These are phyloP conservation scores for Astropecten irregularis DNA, from an alignment of 53 echinoderm and acorn worm genomes.

Conservation along the genomic window DNA sequence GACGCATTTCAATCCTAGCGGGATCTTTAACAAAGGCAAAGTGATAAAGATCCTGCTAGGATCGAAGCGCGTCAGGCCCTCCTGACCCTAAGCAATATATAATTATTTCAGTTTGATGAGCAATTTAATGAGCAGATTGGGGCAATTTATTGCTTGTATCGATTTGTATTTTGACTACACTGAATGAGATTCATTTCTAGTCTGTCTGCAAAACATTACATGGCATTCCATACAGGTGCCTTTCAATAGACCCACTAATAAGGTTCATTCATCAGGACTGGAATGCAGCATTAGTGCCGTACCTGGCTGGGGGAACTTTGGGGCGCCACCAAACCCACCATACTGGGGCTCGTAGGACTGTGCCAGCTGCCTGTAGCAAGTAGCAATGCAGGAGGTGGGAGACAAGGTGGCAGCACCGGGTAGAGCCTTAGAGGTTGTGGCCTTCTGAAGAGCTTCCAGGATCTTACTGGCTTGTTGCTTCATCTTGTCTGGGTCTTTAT, in stretches of 20 bases:
- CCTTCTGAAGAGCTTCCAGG: conserved; percentile 75
- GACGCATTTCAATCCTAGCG: too few species aligned
- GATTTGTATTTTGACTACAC: too few species aligned
- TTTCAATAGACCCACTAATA: too few species aligned
- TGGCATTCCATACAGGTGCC: too few species aligned
- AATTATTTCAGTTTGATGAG: neutral
- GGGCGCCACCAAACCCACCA: conserved; percentile 94
- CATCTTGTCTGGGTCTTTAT: conserved; percentile 59
- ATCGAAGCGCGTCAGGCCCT: too few species aligned
- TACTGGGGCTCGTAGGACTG: conserved; percentile 74
- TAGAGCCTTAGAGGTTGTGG: conserved; percentile 59
- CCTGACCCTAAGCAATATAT: neutral
- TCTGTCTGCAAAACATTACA: too few species aligned
- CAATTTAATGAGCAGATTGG: neutral
- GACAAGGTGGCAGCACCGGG: conserved; percentile 38
- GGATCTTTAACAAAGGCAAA: too few species aligned
- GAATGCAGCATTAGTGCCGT: too few species aligned
- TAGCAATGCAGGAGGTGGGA: conserved; percentile 57
- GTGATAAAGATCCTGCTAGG: too few species aligned
- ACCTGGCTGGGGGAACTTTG: conserved; percentile 99
- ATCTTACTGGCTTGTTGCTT: conserved; percentile 69
- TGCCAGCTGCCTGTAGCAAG: conserved; percentile 79
- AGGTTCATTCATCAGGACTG: too few species aligned
- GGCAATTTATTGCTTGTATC: too few species aligned
- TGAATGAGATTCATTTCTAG: too few species aligned